These are phyloP conservation scores for Cercopithecus mona DNA, from an alignment of 2,113 vertebrate species.

Conservation along the genomic window DNA sequence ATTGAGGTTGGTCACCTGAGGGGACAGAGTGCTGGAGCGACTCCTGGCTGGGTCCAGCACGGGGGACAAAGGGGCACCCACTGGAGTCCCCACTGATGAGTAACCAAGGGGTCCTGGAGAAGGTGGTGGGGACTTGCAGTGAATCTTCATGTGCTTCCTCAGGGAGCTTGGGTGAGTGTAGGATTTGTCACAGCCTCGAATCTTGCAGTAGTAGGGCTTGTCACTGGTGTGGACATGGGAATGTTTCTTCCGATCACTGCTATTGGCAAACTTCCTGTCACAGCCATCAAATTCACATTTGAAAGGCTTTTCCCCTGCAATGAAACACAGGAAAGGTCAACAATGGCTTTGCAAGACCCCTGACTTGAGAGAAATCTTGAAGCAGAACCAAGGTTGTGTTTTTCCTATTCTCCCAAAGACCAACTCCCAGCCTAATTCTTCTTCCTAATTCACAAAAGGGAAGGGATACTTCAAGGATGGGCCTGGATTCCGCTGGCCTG, in stretches of 20 bases:
- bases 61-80: conserved; percentile 89
- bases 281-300: conserved; percentile 99
- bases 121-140: conserved; percentile 96
- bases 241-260: conserved; percentile 98
- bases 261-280: conserved; percentile 98
- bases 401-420: background rate
- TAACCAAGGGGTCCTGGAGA: conserved; percentile 88
- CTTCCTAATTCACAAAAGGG: background rate
- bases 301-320: conserved; percentile 97
- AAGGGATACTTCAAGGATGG: background rate
- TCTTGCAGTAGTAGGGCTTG: conserved; percentile 98
- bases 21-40: conserved; percentile 90
- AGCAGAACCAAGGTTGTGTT: background rate
- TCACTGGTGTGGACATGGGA: conserved; percentile 98
- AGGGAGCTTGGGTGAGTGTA: conserved; percentile 98
- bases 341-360: conserved; percentile 1
- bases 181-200: conserved; percentile 97
- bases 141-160: conserved; percentile 98
- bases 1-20: conserved; percentile 97
- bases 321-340: conserved; percentile 65
- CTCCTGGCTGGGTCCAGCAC: conserved; percentile 86
- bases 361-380: conserved; percentile 22
- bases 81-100: conserved; percentile 83
- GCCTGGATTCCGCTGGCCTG: background rate
- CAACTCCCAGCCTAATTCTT: background rate